phyloP scores from a whole-genome alignment of 1,140 invertebrate species.

The Drosophila asahinai region DNA sequence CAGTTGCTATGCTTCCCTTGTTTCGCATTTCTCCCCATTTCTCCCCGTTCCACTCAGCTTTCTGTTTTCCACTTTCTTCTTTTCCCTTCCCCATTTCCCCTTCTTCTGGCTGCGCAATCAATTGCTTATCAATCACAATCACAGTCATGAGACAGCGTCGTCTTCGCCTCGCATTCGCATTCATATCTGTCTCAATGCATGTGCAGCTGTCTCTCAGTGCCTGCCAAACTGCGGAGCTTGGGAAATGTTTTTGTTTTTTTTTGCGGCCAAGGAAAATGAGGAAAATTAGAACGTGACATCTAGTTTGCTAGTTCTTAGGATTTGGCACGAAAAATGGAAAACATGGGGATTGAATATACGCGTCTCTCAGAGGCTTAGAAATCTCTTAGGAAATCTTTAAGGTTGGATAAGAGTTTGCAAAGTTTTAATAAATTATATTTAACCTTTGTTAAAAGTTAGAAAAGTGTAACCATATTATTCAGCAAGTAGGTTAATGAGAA shows the following conservation, averaged over 20 bases:
- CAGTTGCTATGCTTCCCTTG: constrained; percentile 34
- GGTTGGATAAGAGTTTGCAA: no score
- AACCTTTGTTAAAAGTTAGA: background rate
- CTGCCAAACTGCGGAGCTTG: constrained; percentile 40
- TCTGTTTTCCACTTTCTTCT: constrained; percentile 3
- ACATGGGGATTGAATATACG: background rate
- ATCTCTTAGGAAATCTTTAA: no score
- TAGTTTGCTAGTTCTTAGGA: background rate
- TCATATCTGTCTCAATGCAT: constrained; percentile 57
- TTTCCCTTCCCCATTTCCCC: background rate
- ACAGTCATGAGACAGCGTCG: constrained; percentile 68
- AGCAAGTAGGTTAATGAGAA: no score
- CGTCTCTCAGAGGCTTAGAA: background rate
- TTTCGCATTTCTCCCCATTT: background rate
- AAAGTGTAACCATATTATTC: no score
- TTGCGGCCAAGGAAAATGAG: background rate
- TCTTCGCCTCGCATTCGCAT: constrained; percentile 57
- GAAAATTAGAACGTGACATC: constrained; percentile 5
- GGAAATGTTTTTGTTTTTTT: constrained; percentile 13
- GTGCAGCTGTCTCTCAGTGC: constrained; percentile 26
- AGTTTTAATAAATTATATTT: background rate
- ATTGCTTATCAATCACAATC: constrained; percentile 81
- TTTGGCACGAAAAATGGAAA: background rate
- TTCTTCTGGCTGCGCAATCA: constrained; percentile 33
- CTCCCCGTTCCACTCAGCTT: background rate